Evolutionary conservation across 2,888 invertebrate genomes (phyloP).

Genomic region (Hirudinaria manillensis): DNA sequence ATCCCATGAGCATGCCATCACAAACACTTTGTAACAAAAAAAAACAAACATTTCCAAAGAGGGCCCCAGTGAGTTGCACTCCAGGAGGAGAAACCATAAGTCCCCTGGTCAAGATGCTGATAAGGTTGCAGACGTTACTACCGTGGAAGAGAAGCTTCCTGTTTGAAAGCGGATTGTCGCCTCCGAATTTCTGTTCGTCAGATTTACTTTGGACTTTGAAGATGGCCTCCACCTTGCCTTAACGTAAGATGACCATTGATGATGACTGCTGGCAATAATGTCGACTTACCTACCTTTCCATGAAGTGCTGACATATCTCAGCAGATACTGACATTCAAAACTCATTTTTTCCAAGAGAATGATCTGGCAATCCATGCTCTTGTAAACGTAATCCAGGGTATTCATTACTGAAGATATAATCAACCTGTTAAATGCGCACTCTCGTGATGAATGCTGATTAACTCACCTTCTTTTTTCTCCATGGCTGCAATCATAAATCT

Average conservation of each 20-base stretch:
- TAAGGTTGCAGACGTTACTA: slow-evolving; percentile 55
- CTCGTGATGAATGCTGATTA: background rate
- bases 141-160: slow-evolving; percentile 57
- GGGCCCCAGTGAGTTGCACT: slow-evolving; percentile 52
- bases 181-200: slow-evolving; percentile 42
- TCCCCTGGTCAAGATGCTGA: slow-evolving; percentile 57
- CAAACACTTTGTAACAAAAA: background rate
- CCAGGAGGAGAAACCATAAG: slow-evolving; percentile 56
- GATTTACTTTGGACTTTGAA: slow-evolving; percentile 47
- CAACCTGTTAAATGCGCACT: background rate
- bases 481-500: slow-evolving; percentile 54
- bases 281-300: slow-evolving; percentile 23
- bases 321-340: slow-evolving; percentile 56
- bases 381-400: slow-evolving; percentile 57
- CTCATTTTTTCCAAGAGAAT: slow-evolving; percentile 50
- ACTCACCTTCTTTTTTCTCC: slow-evolving; percentile 45
- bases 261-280: background rate
- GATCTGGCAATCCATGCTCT: slow-evolving; percentile 53
- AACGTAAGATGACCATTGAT: background rate
- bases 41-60: slow-evolving; percentile 54
- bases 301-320: slow-evolving; percentile 57
- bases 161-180: slow-evolving; percentile 43
- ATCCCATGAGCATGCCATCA: too few relatives aligned
- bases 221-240: slow-evolving; percentile 44
- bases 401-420: slow-evolving; percentile 48